Evolutionary conservation across 1,140 invertebrate genomes (phyloP).

Genomic region (Mizuhopecten yessoensis): DNA sequence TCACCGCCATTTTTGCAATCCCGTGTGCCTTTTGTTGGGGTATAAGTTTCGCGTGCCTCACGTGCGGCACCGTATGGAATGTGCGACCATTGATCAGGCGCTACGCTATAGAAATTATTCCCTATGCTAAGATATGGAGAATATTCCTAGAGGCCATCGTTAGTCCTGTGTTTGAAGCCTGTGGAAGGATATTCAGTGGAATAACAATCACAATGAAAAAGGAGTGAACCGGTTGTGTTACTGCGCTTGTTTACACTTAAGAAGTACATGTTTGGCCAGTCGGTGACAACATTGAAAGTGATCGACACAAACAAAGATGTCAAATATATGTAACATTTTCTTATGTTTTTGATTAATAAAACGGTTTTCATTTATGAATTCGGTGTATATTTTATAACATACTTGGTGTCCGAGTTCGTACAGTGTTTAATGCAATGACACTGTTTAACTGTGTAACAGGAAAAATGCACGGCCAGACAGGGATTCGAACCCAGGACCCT

Average conservation of each 20-base stretch:
- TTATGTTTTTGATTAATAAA: too few species aligned
- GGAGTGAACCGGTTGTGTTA: conserved; percentile 29
- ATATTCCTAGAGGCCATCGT: conserved; percentile 52
- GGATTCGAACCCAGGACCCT: too few species aligned
- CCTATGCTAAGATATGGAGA: conserved; percentile 52
- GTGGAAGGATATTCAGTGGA: conserved; percentile 59
- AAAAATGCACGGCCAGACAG: too few species aligned
- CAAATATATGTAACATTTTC: too few species aligned
- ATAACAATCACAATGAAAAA: conserved; percentile 54
- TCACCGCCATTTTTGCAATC: conserved; percentile 76
- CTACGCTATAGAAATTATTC: conserved; percentile 49
- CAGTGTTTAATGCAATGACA: too few species aligned
- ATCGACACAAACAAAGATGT: too few species aligned
- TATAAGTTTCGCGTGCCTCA: conserved; percentile 62
- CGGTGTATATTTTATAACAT: too few species aligned
- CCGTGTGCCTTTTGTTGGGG: conserved; percentile 65
- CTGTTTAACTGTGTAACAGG: too few species aligned
- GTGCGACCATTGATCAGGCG: conserved; percentile 53
- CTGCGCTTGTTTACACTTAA: background rate
- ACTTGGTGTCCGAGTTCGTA: too few species aligned
- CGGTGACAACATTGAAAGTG: too few species aligned
- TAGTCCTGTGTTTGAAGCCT: conserved; percentile 59
- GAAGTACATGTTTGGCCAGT: too few species aligned
- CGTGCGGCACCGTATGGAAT: conserved; percentile 60
- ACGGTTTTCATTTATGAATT: too few species aligned